These are phyloP conservation scores for Yponomeuta malinellus DNA, from an alignment of 2,888 invertebrate species.

Conservation along the genomic window DNA sequence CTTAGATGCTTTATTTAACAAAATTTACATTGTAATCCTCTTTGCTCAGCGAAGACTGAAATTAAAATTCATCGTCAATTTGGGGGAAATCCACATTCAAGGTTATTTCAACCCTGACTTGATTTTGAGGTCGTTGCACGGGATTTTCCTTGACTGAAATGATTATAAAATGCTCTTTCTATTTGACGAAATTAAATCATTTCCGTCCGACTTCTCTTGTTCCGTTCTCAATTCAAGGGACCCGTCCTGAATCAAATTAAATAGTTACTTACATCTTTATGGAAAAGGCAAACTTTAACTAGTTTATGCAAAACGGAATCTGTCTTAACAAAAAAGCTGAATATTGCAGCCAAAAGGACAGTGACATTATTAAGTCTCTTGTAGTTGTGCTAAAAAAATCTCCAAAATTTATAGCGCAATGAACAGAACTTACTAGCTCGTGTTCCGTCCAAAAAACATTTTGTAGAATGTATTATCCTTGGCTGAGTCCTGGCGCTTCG, in stretches of 20 bases:
- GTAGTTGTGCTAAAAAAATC: conserved; percentile 39
- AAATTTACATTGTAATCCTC: conserved; percentile 46
- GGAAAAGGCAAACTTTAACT: neutral
- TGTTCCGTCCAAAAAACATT: conserved; percentile 53
- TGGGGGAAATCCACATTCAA: conserved; percentile 9
- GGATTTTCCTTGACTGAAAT: neutral
- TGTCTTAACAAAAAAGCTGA: conserved; percentile 15
- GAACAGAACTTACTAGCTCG: conserved; percentile 47
- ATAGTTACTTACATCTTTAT: neutral
- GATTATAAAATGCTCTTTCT: neutral
- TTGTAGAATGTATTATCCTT: conserved; percentile 41
- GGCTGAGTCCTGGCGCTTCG: conserved; percentile 47
- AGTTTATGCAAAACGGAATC: neutral
- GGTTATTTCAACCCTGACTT: conserved; percentile 7
- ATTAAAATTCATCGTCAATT: conserved; percentile 21
- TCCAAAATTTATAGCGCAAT: conserved; percentile 32
- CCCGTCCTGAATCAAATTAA: neutral
- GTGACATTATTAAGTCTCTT: conserved; percentile 54
- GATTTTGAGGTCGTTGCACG: neutral
- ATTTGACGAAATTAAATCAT: neutral
- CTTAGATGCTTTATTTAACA: conserved; percentile 28
- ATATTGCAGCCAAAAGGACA: conserved; percentile 38
- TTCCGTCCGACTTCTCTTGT: neutral
- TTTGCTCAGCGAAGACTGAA: conserved; percentile 17
- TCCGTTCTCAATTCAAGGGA: neutral